Evolutionary conservation across 2,797 vertebrate species (phyloP), one percentile per base, ranked within the genome.

Genomic region (Betta splendens): DNA sequence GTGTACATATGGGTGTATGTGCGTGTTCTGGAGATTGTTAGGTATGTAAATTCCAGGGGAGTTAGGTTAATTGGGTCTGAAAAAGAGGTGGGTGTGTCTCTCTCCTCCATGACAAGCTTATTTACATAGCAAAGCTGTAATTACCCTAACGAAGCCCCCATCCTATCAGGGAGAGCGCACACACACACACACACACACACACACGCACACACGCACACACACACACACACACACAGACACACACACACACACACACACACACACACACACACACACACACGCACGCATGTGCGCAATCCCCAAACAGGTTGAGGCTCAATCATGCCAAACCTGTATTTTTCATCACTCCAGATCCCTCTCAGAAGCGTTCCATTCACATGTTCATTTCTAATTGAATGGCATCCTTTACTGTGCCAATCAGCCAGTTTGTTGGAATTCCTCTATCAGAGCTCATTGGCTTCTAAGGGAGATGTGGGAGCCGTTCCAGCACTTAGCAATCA

Each of bases 41-140:
- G 75, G 70, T 82, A 83, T 87, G 83, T 81, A 77, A 77, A 87
- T 86, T 90, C 77, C 85, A 81, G 87, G 83, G 86, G 89, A 85
- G 89, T 87, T 82, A 85, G 74, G 74, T 89, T 92, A 92, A 92
- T 91, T 90, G 89, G 77, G 77, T 83, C 87, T 91, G 89, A 91
- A 91, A 88, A 78, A 73, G 80, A 72, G 77, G 84, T 88, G 90
- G 90, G 89, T 84, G 87, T 90, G 87, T 89, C 86, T 83, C 76
- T 74, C 85, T 85, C 85, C 78, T 80, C 79, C 80, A 84, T 82
- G 84, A 87, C 74, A 72, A 77, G 73, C 88, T 88, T 90, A 91
- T 91, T 91, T 90, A 89, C 84, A 87, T 84, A 81, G 85, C 64
- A 85, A 86, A 84, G 88, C 85, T 88, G 85, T 89, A 89, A 91